These are phyloP conservation scores for Dendrolimus kikuchii DNA, from an alignment of 1,140 invertebrate species.

Conservation along the genomic window DNA sequence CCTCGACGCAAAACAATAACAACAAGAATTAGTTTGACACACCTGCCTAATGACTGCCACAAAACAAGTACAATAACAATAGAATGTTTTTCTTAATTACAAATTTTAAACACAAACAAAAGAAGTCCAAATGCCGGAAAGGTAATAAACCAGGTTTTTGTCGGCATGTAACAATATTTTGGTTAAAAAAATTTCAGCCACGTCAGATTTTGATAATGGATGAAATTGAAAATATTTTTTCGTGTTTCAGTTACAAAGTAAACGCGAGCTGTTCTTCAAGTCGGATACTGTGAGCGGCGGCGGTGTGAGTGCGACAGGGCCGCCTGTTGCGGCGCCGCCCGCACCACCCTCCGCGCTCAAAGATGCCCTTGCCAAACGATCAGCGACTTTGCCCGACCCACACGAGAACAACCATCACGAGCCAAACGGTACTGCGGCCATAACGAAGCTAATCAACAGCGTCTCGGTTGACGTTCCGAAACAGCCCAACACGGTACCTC, in stretches of 20 bases:
- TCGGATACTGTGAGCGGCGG: slow-evolving; percentile 61
- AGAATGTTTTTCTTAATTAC: too few species aligned
- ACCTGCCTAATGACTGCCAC: too few species aligned
- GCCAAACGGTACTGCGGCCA: slow-evolving; percentile 37
- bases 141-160: too few species aligned
- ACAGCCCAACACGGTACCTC: slow-evolving; percentile 60
- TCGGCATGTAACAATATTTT: too few species aligned
- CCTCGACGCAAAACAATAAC: too few species aligned
- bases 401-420: slow-evolving; percentile 59
- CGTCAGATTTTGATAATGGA: too few species aligned
- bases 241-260: slow-evolving; percentile 80
- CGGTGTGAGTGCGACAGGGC: slow-evolving; percentile 47
- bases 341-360: slow-evolving; percentile 55
- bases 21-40: too few species aligned
- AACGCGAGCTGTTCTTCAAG: slow-evolving; percentile 86
- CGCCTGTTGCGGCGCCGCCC: slow-evolving; percentile 49
- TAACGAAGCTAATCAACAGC: slow-evolving; percentile 53
- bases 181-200: too few species aligned
- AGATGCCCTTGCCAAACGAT: slow-evolving; percentile 57
- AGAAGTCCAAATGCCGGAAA: too few species aligned
- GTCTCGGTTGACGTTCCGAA: slow-evolving; percentile 63
- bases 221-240: slow-evolving; percentile 8
- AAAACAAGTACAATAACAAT: too few species aligned
- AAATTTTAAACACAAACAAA: too few species aligned
- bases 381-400: slow-evolving; percentile 48